Percentiles rank a stretch among this genome's conserved stretches.
These are phyloP conservation scores for Polietes domitor DNA, from an alignment of 2,888 invertebrate genomes.

Conservation along the genomic window DNA sequence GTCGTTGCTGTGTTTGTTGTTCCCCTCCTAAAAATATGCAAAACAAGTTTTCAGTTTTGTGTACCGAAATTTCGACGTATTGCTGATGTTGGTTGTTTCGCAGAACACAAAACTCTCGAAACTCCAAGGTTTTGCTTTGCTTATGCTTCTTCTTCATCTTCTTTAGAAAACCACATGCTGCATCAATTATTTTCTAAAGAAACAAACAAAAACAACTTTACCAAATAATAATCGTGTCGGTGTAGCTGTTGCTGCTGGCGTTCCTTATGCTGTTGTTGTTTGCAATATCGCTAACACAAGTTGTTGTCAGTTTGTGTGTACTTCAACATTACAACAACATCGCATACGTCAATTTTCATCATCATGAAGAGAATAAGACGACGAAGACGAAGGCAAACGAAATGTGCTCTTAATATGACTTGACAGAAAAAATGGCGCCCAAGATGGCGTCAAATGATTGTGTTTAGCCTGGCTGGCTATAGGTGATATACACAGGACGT, in stretches of 20 bases:
- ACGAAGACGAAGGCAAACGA: neutral
- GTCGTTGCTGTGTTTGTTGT: neutral
- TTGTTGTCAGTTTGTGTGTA: constrained; percentile 20
- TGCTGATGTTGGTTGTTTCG: neutral
- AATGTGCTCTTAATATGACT: constrained; percentile 76
- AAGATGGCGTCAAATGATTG: constrained; percentile 73
- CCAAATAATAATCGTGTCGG: constrained; percentile 58
- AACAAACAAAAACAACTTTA: constrained; percentile 43
- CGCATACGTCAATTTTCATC: constrained; percentile 75
- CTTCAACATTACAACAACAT: constrained; percentile 24
- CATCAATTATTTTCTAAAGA: constrained; percentile 62
- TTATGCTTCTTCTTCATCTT: constrained; percentile 8
- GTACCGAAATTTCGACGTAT: constrained; percentile 26
- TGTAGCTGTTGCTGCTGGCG: constrained; percentile 41
- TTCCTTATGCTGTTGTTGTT: constrained; percentile 41
- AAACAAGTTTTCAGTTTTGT: constrained; percentile 44
- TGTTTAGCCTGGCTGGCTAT: constrained; percentile 29
- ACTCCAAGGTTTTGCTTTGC: neutral
- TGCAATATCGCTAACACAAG: constrained; percentile 15
- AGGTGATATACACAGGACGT: constrained; percentile 32
- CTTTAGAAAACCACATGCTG: constrained; percentile 65
- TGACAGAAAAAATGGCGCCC: constrained; percentile 77
- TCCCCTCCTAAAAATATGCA: constrained; percentile 54
- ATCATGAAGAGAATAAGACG: constrained; percentile 32
- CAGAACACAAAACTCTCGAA: constrained; percentile 44